Evolutionary conservation across 2,888 invertebrate genomes (phyloP).

Genomic region (Brachyopa scutellaris): DNA sequence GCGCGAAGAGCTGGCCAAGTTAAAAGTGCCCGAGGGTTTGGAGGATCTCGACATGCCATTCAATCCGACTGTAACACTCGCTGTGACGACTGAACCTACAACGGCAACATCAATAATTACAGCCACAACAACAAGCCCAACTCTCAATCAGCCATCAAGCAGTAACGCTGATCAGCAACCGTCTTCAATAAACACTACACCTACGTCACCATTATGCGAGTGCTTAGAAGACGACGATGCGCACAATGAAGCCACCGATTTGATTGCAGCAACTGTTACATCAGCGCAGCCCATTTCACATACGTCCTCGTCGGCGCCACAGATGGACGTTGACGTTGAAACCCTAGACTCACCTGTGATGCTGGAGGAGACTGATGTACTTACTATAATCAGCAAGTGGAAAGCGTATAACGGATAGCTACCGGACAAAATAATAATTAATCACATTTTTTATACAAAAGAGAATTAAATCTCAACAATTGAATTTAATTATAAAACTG

Average conservation of each 20-base stretch:
- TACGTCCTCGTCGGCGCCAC: slow-evolving; percentile 43
- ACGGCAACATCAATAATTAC: slow-evolving; percentile 55
- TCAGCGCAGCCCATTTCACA: slow-evolving; percentile 31
- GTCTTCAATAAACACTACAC: slow-evolving; percentile 46
- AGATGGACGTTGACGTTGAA: slow-evolving; percentile 45
- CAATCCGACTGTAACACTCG: slow-evolving; percentile 79
- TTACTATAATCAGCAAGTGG: slow-evolving; percentile 56
- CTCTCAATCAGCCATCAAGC: slow-evolving; percentile 55
- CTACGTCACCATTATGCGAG: slow-evolving; percentile 38
- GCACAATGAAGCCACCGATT: slow-evolving; percentile 45
- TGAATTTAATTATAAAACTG: slow-evolving; percentile 32
- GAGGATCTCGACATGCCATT: slow-evolving; percentile 87
- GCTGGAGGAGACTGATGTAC: slow-evolving; percentile 62
- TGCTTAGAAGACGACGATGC: slow-evolving; percentile 38
- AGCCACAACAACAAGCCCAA: slow-evolving; percentile 42
- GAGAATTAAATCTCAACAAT: slow-evolving; percentile 17
- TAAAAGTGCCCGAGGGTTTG: slow-evolving; percentile 90
- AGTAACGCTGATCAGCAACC: slow-evolving; percentile 43
- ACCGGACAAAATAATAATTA: too few species aligned
- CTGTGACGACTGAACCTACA: slow-evolving; percentile 71
- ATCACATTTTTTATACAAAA: slow-evolving; percentile 64
- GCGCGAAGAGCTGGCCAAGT: slow-evolving; percentile 92
- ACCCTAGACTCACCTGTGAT: slow-evolving; percentile 49
- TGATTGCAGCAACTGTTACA: slow-evolving; percentile 22
- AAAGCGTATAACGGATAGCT: slow-evolving; percentile 62